These are phyloP conservation scores for Hydroisotoma schaefferi DNA, from an alignment of 2,888 invertebrate species.

Conservation along the genomic window DNA sequence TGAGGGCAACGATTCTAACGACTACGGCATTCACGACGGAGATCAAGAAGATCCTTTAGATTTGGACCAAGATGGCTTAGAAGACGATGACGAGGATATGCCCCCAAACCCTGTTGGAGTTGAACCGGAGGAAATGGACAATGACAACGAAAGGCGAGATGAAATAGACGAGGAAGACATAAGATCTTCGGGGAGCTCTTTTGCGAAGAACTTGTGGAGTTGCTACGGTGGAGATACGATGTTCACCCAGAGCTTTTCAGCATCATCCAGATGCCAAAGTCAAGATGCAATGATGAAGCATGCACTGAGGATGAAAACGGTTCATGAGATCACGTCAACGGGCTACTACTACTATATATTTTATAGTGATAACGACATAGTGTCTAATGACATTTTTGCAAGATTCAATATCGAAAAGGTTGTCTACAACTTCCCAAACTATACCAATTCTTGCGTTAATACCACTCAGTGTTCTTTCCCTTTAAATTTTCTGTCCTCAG, in stretches of 20 bases:
- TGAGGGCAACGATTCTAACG: not conserved
- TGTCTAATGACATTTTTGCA: slow-evolving; percentile 74
- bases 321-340: slow-evolving; percentile 68
- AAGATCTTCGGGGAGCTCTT: slow-evolving; percentile 68
- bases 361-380: slow-evolving; percentile 78
- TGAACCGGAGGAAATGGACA: slow-evolving; percentile 21
- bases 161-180: slow-evolving; percentile 47
- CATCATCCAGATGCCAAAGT: slow-evolving; percentile 65
- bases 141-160: slow-evolving; percentile 31
- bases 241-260: slow-evolving; percentile 67
- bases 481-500: slow-evolving; percentile 68
- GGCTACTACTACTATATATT: slow-evolving; percentile 88
- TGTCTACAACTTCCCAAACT: slow-evolving; percentile 72
- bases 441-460: slow-evolving; percentile 69
- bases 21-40: slow-evolving; percentile 1
- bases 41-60: slow-evolving; percentile 10
- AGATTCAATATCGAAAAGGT: slow-evolving; percentile 81
- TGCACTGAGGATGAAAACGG: slow-evolving; percentile 65
- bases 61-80: slow-evolving; percentile 4
- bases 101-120: slow-evolving; percentile 42
- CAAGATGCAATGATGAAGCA: slow-evolving; percentile 64
- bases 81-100: slow-evolving; percentile 36
- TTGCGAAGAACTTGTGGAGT: slow-evolving; percentile 69
- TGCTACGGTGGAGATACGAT: slow-evolving; percentile 74
- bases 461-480: slow-evolving; percentile 72